A percentile compares a stretch with the other conserved stretches of the same genome.
phyloP scores from a whole-genome alignment of 2,888 invertebrate genomes.

The Gari tellinella region DNA sequence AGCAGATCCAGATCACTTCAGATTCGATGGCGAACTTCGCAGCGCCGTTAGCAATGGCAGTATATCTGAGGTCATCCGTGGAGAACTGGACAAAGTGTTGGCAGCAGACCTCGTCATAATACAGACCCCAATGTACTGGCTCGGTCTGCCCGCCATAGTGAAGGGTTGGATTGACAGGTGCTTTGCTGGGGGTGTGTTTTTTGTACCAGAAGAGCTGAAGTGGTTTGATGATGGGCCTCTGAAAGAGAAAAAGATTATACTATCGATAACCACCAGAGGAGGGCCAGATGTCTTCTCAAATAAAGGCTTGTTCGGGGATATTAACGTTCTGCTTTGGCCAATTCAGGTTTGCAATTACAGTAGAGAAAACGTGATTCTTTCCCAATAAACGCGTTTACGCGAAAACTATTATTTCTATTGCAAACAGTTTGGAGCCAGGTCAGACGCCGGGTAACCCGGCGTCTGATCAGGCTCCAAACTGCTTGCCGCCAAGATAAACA shows the following conservation, averaged over 20 bases:
- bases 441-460: too few species aligned
- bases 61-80: constrained; percentile 38
- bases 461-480: too few species aligned
- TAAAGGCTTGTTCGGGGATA: constrained; percentile 68
- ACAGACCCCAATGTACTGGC: constrained; percentile 72
- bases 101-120: constrained; percentile 69
- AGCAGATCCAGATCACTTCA: constrained; percentile 37
- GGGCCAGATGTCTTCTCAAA: constrained; percentile 37
- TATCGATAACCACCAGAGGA: constrained; percentile 72
- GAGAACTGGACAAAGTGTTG: constrained; percentile 65
- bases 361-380: too few species aligned
- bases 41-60: constrained; percentile 31
- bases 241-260: constrained; percentile 62
- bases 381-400: too few species aligned
- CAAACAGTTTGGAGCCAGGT: too few species aligned
- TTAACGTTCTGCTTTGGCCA: constrained; percentile 73
- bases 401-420: too few species aligned
- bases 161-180: constrained; percentile 75
- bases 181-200: constrained; percentile 56
- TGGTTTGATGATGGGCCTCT: constrained; percentile 63
- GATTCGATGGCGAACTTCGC: constrained; percentile 42
- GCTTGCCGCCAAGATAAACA: too few species aligned
- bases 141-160: constrained; percentile 69
- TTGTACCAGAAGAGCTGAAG: constrained; percentile 30
- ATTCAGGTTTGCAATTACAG: constrained; percentile 63